A percentile compares a stretch with the other conserved stretches of the same genome.
Conservation (phyloP, 2,113 vertebrate species). For the Caretta caretta region DNA sequence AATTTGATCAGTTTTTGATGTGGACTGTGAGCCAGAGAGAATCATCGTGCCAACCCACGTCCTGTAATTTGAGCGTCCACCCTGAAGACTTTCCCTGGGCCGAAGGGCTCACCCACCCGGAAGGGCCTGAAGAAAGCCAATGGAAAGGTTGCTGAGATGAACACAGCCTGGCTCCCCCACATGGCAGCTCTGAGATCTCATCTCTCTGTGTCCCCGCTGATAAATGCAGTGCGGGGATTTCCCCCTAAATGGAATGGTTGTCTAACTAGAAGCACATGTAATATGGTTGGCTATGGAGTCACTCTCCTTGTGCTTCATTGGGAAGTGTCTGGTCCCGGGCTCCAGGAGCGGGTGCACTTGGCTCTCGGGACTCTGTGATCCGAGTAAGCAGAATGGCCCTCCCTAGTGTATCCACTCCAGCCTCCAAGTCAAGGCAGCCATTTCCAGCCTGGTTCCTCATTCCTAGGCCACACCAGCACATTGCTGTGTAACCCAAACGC, state of each 20-base stretch:
- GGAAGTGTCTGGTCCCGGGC: not conserved
- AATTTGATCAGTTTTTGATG: not conserved
- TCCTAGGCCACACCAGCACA: slow-evolving; percentile 19
- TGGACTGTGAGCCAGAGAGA: no score
- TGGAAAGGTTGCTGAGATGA: not conserved
- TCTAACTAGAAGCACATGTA: not conserved
- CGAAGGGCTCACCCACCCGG: not conserved
- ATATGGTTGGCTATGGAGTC: not conserved
- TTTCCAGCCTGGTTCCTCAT: slow-evolving; percentile 24
- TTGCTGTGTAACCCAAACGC: not conserved
- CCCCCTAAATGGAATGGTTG: not conserved
- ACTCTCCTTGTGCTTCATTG: not conserved
- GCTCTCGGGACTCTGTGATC: not conserved
- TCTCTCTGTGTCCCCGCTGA: no score
- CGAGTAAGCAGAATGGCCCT: not conserved
- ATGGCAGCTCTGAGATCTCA: not conserved
- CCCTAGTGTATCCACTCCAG: no score
- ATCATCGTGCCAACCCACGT: not conserved
- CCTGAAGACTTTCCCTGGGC: no score
- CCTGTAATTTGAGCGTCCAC: not conserved
- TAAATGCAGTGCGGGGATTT: not conserved
- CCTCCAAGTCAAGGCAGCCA: slow-evolving; percentile 1
- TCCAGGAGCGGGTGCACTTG: not conserved
- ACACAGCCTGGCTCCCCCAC: fast-evolving
- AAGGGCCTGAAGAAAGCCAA: not conserved